Conservation (phyloP, 23 tunicate species). For the Phallusia fumigata region DNA sequence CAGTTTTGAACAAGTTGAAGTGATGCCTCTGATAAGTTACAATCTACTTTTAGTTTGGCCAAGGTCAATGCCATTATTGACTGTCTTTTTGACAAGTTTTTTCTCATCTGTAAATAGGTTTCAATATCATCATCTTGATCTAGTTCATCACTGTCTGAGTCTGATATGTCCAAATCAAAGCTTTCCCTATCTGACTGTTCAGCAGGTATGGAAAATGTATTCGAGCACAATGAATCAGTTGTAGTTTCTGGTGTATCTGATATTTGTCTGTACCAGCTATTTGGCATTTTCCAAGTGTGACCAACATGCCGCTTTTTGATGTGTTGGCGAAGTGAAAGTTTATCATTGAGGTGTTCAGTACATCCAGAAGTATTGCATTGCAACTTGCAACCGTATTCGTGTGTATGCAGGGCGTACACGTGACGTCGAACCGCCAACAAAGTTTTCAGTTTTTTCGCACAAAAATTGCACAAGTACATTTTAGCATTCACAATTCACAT, state of each 20-base stretch:
- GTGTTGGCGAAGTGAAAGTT: slow-evolving; percentile 10
- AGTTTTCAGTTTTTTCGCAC: slow-evolving; percentile 11
- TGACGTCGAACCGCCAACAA: slow-evolving; percentile 11
- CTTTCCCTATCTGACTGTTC: slow-evolving; percentile 11
- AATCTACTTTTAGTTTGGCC: slow-evolving; percentile 11
- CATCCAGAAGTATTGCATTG: slow-evolving; percentile 6
- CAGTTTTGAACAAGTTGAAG: slow-evolving; percentile 4
- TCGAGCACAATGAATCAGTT: slow-evolving; percentile 12
- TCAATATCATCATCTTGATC: not conserved
- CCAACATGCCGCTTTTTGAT: slow-evolving; percentile 5
- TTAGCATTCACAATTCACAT: not conserved
- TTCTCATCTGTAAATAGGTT: not conserved
- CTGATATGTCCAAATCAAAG: not conserved
- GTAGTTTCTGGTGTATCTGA: not conserved
- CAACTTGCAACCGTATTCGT: slow-evolving; percentile 14
- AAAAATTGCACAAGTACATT: slow-evolving; percentile 2
- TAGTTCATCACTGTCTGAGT: slow-evolving; percentile 10
- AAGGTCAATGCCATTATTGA: slow-evolving; percentile 4
- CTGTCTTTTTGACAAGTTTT: slow-evolving; percentile 14
- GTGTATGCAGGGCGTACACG: slow-evolving; percentile 11
- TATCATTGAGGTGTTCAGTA: slow-evolving; percentile 5
- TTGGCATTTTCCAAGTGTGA: slow-evolving; percentile 12
- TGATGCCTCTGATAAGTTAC: slow-evolving; percentile 6
- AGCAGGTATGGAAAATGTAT: not conserved
- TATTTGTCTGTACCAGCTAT: slow-evolving; percentile 15